Evolutionary conservation across 2,797 vertebrate species (phyloP).

Genomic region (Scleropages formosus): DNA sequence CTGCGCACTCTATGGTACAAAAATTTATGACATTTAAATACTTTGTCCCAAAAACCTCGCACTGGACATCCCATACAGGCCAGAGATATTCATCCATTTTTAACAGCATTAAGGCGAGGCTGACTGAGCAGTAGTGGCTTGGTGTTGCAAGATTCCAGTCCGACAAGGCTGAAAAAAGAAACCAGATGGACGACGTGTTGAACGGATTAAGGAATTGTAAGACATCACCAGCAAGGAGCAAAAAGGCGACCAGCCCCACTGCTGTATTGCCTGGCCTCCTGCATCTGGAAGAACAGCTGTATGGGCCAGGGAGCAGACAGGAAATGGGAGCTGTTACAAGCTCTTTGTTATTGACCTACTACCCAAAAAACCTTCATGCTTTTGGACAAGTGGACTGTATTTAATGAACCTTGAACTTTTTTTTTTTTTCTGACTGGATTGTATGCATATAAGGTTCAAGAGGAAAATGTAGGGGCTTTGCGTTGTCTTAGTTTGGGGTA

Average conservation of each 20-base stretch:
- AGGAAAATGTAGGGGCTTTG: neutral
- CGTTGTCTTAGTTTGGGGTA: too few species aligned
- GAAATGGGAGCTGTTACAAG: neutral
- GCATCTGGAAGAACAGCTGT: constrained; percentile 57
- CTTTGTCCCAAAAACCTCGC: neutral
- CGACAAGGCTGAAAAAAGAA: neutral
- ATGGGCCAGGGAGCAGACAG: constrained; percentile 38
- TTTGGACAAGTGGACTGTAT: constrained; percentile 33
- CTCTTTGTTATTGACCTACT: neutral
- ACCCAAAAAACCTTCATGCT: constrained; percentile 31
- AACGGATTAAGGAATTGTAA: constrained; percentile 1
- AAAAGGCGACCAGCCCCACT: neutral
- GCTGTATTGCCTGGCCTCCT: constrained; percentile 16
- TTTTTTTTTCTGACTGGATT: too few species aligned
- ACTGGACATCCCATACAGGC: neutral
- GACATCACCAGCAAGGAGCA: constrained; percentile 10
- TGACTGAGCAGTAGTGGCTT: neutral
- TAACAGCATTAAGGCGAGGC: neutral
- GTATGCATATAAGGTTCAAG: too few species aligned
- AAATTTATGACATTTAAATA: neutral
- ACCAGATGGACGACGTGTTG: constrained; percentile 20
- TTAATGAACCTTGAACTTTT: neutral
- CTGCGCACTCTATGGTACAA: neutral
- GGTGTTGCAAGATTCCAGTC: neutral
- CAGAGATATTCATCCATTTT: neutral